A percentile compares a stretch with the other conserved stretches of the same genome.
These are phyloP conservation scores for Polypterus bichir DNA, from an alignment of 2,113 vertebrate species.

Conservation along the genomic window DNA sequence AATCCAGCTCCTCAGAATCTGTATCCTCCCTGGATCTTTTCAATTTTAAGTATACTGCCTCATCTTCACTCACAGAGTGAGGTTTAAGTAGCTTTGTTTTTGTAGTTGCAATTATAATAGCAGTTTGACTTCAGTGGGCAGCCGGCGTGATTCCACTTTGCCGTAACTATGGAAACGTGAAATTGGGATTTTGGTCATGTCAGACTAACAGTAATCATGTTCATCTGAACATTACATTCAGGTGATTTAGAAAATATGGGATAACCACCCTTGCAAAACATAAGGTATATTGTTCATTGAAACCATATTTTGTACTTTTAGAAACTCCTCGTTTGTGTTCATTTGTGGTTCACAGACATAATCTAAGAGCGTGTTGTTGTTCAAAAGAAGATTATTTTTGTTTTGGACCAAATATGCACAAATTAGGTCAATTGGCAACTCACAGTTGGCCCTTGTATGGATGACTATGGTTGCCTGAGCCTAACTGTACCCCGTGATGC, in stretches of 20 bases:
- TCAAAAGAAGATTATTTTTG: too few species aligned
- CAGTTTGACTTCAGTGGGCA: slow-evolving; percentile 2
- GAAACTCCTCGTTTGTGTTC: too few species aligned
- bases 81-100: not conserved
- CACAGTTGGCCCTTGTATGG: too few species aligned
- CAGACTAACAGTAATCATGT: not conserved
- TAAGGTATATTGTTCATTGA: too few species aligned
- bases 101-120: not conserved
- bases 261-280: not conserved
- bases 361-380: too few species aligned
- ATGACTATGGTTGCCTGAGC: too few species aligned
- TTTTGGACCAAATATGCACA: too few species aligned
- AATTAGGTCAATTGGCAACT: too few species aligned
- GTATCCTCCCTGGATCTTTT: not conserved
- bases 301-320: too few species aligned
- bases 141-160: not conserved
- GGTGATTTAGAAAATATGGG: not conserved
- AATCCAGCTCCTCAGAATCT: too few species aligned
- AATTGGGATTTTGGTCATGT: slow-evolving; percentile 5
- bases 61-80: not conserved
- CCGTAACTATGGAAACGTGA: not conserved
- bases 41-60: not conserved
- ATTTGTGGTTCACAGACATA: too few species aligned
- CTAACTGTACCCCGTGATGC: too few species aligned
- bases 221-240: not conserved